Base-by-base conservation (phyloP, 2,113 vertebrate genomes). In the Oxyura jamaicensis region DNA sequence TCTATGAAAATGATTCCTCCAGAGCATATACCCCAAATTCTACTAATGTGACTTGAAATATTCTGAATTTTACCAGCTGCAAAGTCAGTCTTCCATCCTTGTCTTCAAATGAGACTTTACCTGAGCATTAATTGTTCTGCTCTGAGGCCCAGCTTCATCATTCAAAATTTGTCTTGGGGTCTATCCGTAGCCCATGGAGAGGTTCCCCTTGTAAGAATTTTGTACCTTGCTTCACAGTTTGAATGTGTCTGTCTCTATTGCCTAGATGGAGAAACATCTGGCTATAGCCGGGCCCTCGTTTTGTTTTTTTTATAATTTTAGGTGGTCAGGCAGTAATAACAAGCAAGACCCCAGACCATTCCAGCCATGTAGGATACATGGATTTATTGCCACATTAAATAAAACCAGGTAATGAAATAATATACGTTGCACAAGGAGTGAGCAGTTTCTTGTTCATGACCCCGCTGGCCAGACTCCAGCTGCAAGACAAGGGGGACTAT, bases 331-430 rank as follows among this genome's bases (percentile, higher is more conserved):
- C 55, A 75, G 63, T 55, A 80, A 81, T 36, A 85, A 80, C 20
- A 71, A 92, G 75, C 81, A 68, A 82, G 76, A 81, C 16, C 65
- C 26, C 76, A 52, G 76, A 56, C n/a, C 41, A 13, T 77, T 86
- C 53, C 53, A 21, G 33, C 62, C 42, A 5, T 66, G 79, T 77
- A 66, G 41, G 75, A 56, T 67, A 31, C 33, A 8, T 28, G 41
- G 35, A 63, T 92, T 89, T 89, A 73, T 82, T 77, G 81, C 81
- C 71, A 82, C 71, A 33, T 82, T 81, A 91, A 89, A 89, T 82
- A 86, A 62, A 89, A 71, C 53, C 35, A 44, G 72, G 76, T 17
- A 67, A 82, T 82, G 93, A 86, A 92, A 86, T 89, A 68, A 72
- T 73, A 56, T 68, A 66, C 81, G 53, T 67, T 72, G 73, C 93